Percentiles rank a stretch among this genome's conserved stretches.
Evolutionary conservation across 2,888 invertebrate genomes (phyloP).

Genomic region (Augochlorella aurata): DNA sequence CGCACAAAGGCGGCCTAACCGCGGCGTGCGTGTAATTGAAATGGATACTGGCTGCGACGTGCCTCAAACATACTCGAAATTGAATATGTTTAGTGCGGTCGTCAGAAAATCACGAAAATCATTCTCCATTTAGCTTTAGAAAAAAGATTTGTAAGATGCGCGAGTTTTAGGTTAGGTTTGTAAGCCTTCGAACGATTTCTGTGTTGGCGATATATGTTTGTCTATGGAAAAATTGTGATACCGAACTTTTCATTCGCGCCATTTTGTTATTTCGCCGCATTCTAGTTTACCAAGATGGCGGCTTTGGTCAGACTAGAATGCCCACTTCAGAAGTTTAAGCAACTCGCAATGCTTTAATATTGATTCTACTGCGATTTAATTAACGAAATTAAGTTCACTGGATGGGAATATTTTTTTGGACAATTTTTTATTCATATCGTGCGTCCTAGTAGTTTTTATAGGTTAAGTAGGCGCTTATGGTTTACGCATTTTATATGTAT

Average conservation of each 20-base stretch:
- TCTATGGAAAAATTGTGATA: neutral
- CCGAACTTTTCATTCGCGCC: neutral
- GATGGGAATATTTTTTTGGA: too few species aligned
- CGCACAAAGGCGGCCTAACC: neutral
- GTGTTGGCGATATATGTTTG: neutral
- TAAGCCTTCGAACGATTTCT: neutral
- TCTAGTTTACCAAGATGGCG: too few species aligned
- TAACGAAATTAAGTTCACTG: too few species aligned
- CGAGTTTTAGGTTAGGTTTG: neutral
- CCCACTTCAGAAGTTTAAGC: too few species aligned
- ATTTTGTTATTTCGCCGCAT: too few species aligned
- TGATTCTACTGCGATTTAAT: too few species aligned
- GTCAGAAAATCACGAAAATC: neutral
- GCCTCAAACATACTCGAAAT: neutral
- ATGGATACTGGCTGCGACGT: neutral
- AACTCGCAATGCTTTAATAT: too few species aligned
- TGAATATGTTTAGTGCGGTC: neutral
- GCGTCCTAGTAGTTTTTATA: too few species aligned
- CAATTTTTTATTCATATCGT: too few species aligned
- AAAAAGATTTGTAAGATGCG: neutral
- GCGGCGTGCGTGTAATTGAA: slow-evolving; percentile 1
- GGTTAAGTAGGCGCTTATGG: too few species aligned
- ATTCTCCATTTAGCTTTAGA: neutral
- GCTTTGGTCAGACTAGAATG: too few species aligned
- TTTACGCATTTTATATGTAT: too few species aligned